A percentile compares a stretch with the other conserved stretches of the same genome.
Conservation (phyloP, 2,888 invertebrate species). For the Rapana venosa region DNA sequence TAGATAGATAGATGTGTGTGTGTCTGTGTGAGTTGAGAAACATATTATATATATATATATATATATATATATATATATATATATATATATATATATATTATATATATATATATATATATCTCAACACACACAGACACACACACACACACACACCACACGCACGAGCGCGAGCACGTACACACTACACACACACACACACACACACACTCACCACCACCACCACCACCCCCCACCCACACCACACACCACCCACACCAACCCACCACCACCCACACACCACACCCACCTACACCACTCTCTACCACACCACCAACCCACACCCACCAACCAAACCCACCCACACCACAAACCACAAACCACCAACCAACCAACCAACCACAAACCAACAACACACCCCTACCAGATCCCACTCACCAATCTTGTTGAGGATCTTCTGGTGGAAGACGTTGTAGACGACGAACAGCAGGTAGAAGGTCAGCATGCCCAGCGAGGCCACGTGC, state of each 20-base stretch:
- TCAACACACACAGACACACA: neutral
- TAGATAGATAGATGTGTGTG: neutral
- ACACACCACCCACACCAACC: too few relatives aligned
- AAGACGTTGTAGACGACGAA: conserved; percentile 33
- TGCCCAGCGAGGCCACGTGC: conserved; percentile 35
- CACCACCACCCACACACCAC: too few relatives aligned
- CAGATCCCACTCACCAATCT: conserved; percentile 11
- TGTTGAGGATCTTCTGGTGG: conserved; percentile 22
- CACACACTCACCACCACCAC: neutral
- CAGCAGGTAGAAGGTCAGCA: conserved; percentile 35
- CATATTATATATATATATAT: neutral
- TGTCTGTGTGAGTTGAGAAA: too few relatives aligned
- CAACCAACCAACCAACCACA: too few relatives aligned
- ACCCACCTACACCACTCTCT: too few relatives aligned
- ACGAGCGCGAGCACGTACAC: neutral
- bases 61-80: neutral
- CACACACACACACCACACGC: neutral
- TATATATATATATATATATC: too few relatives aligned
- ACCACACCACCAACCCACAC: neutral
- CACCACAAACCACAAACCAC: too few relatives aligned
- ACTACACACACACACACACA: neutral
- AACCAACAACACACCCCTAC: neutral
- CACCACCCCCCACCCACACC: too few relatives aligned
- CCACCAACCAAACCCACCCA: too few relatives aligned
- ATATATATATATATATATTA: neutral